These are phyloP conservation scores for Papilio helenus DNA, from an alignment of 1,140 invertebrate species.

Conservation along the genomic window DNA sequence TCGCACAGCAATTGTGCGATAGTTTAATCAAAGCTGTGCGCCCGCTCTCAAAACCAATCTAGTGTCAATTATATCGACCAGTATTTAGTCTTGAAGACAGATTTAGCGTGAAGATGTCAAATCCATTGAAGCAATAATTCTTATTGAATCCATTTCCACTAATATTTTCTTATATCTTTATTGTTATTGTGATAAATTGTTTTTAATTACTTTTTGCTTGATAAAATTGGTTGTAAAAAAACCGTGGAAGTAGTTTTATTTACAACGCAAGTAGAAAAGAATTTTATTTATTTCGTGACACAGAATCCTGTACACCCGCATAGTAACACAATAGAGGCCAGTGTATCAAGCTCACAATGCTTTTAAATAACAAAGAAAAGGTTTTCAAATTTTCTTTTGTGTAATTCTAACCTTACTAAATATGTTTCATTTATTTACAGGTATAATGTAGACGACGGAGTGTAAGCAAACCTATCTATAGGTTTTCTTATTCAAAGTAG, in stretches of 20 bases:
- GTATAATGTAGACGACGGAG: neutral
- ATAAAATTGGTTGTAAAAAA: neutral
- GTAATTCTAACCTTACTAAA: neutral
- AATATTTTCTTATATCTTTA: too few relatives aligned
- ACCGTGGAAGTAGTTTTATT: neutral
- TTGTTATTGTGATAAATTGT: neutral
- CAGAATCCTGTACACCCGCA: constrained; percentile 19
- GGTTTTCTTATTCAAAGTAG: too few relatives aligned
- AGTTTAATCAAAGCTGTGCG: too few relatives aligned
- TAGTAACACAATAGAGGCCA: constrained; percentile 12
- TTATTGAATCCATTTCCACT: too few relatives aligned
- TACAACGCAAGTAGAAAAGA: neutral
- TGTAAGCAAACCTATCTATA: neutral
- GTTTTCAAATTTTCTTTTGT: constrained; percentile 28
- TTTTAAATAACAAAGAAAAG: constrained; percentile 27
- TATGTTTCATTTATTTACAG: neutral
- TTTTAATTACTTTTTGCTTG: neutral
- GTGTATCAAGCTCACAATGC: constrained; percentile 22
- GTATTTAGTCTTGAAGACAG: too few relatives aligned
- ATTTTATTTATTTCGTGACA: constrained; percentile 13
- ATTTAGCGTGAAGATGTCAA: too few relatives aligned
- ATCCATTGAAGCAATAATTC: too few relatives aligned
- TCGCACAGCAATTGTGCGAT: too few relatives aligned
- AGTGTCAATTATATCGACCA: too few relatives aligned
- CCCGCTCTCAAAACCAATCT: too few relatives aligned